Conservation (phyloP, 2,888 invertebrate genomes). For the Cataglyphis cursor region DNA sequence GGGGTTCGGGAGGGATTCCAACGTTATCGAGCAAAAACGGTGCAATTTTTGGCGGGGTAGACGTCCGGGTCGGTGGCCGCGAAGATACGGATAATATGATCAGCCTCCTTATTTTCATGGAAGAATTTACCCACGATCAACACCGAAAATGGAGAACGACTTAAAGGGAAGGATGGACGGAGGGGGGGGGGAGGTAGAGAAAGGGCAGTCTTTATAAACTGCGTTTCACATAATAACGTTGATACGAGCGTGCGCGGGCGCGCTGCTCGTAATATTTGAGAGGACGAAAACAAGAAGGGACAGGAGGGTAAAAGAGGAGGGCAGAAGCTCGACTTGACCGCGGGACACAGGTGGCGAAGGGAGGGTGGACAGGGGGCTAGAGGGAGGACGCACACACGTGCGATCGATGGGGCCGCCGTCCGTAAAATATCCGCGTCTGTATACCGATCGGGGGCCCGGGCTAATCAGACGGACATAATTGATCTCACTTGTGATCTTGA, state of each 20-base stretch:
- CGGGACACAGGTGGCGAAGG: constrained; percentile 53
- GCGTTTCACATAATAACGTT: constrained; percentile 77
- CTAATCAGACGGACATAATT: constrained; percentile 86
- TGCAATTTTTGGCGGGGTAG: constrained; percentile 57
- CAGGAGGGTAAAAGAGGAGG: neutral
- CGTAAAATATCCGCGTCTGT: constrained; percentile 74
- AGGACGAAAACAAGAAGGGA: constrained; percentile 39
- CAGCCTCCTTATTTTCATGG: constrained; percentile 72
- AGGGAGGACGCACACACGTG: constrained; percentile 42
- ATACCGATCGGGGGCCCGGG: constrained; percentile 80
- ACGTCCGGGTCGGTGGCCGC: constrained; percentile 50
- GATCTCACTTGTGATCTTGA: constrained; percentile 86
- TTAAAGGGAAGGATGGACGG: neutral
- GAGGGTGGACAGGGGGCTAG: constrained; percentile 23
- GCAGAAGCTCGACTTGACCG: constrained; percentile 53
- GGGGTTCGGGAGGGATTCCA: neutral
- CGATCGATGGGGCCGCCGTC: constrained; percentile 53
- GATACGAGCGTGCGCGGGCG: constrained; percentile 52
- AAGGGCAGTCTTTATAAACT: constrained; percentile 52
- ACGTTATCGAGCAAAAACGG: constrained; percentile 41
- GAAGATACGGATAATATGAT: constrained; percentile 59
- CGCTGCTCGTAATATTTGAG: constrained; percentile 56
- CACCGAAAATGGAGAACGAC: constrained; percentile 55
- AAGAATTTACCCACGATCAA: constrained; percentile 75
- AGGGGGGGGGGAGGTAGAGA: neutral